A percentile compares a stretch with the other conserved stretches of the same genome.
Conservation (phyloP, 2,888 invertebrate genomes). For the Dexiosoma caninum region DNA sequence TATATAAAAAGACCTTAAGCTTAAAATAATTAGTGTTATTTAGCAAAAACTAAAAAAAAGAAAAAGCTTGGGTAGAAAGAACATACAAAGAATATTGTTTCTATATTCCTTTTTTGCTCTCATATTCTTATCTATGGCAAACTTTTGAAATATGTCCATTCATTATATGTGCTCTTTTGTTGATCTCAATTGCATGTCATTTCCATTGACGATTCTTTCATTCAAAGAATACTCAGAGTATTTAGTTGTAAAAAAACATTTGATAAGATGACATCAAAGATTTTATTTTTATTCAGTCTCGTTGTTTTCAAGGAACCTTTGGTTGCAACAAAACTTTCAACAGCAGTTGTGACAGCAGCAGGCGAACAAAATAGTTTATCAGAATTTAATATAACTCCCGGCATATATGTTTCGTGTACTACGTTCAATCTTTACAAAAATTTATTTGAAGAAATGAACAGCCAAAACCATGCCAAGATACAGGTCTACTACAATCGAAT, state of each 20-base stretch:
- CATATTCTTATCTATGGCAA: too few relatives aligned
- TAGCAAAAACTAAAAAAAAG: too few relatives aligned
- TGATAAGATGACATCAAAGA: constrained; percentile 54
- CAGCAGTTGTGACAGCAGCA: neutral
- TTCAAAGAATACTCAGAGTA: constrained; percentile 30
- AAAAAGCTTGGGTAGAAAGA: too few relatives aligned
- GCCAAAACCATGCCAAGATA: constrained; percentile 49
- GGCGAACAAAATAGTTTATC: neutral
- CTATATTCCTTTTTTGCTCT: too few relatives aligned
- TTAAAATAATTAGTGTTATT: too few relatives aligned
- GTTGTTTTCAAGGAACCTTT: neutral
- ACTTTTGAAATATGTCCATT: too few relatives aligned
- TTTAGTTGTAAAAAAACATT: constrained; percentile 55
- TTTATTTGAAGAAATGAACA: constrained; percentile 53
- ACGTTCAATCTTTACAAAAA: constrained; percentile 41
- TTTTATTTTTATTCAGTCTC: constrained; percentile 12
- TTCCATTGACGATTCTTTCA: constrained; percentile 49
- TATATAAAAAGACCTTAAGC: too few relatives aligned
- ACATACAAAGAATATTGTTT: too few relatives aligned
- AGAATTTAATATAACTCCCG: neutral
- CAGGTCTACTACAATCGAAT: constrained; percentile 42
- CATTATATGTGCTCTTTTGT: neutral
- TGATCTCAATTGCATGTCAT: constrained; percentile 11
- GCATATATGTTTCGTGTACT: constrained; percentile 5
- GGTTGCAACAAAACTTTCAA: neutral